These are phyloP conservation scores for Physocephala rufipes DNA, from an alignment of 2,888 invertebrate species.

Conservation along the genomic window DNA sequence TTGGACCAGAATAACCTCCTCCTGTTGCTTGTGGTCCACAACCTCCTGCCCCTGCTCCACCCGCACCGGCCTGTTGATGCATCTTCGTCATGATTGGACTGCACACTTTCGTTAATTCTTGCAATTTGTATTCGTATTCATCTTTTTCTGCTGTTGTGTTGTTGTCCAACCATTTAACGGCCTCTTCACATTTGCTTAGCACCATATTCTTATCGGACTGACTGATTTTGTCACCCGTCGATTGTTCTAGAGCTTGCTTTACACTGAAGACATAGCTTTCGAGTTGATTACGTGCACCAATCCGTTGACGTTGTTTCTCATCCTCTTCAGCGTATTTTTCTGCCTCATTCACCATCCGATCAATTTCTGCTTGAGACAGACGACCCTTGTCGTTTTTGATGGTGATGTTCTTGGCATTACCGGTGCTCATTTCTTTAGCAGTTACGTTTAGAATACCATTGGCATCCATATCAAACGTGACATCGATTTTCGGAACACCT, in stretches of 20 bases:
- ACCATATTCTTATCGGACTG: constrained; percentile 76
- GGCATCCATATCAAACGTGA: constrained; percentile 84
- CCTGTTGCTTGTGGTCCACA: constrained; percentile 71
- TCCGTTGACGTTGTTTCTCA: constrained; percentile 73
- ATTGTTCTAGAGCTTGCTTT: constrained; percentile 77
- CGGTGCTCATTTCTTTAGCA: constrained; percentile 75
- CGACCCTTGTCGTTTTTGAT: constrained; percentile 86
- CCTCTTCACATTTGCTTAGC: constrained; percentile 72
- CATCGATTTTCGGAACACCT: constrained; percentile 87
- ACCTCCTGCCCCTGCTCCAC: constrained; percentile 58
- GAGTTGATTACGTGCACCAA: constrained; percentile 77
- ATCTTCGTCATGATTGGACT: constrained; percentile 68
- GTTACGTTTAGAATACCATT: constrained; percentile 94
- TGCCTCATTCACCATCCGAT: constrained; percentile 80
- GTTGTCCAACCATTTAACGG: constrained; percentile 77
- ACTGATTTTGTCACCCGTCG: constrained; percentile 70
- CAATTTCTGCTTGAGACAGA: constrained; percentile 82
- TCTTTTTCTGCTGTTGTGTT: constrained; percentile 80
- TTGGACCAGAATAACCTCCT: constrained; percentile 65
- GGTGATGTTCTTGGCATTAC: constrained; percentile 78
- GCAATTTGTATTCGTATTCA: constrained; percentile 72
- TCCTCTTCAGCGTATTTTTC: constrained; percentile 80
- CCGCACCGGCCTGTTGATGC: constrained; percentile 68
- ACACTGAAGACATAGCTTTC: constrained; percentile 77
- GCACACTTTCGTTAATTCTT: constrained; percentile 63